A percentile compares a stretch with the other conserved stretches of the same genome.
phyloP scores from a whole-genome alignment of 2,888 invertebrate species.

The Priocnemis perturbator region DNA sequence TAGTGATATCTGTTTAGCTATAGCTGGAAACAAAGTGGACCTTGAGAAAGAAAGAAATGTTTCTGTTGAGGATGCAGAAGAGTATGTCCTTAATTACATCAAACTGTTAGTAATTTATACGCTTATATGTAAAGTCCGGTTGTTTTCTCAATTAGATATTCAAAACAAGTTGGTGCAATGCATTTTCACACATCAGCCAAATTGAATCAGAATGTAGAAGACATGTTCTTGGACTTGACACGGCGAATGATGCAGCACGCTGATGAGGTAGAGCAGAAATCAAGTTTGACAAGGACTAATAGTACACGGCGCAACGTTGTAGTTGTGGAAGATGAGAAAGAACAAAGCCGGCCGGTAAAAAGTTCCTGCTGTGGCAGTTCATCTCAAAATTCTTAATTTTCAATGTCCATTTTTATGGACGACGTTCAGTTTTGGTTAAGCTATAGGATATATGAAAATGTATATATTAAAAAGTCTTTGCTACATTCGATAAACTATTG shows the following conservation, averaged over 20 bases:
- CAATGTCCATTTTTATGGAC: constrained; percentile 4
- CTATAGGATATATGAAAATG: constrained; percentile 9
- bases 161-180: constrained; percentile 91
- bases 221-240: constrained; percentile 90
- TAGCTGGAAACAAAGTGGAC: constrained; percentile 98
- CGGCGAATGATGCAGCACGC: constrained; percentile 82
- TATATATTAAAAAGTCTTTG: constrained; percentile 5
- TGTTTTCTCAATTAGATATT: constrained; percentile 80
- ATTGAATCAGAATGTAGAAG: constrained; percentile 92
- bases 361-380: constrained; percentile 72
- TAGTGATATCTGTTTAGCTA: constrained; percentile 91
- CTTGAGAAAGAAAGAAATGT: constrained; percentile 94
- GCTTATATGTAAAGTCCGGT: not conserved
- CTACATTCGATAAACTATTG: constrained; percentile 3
- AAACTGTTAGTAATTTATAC: constrained; percentile 10
- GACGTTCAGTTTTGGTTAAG: not conserved
- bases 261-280: constrained; percentile 65
- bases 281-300: constrained; percentile 71
- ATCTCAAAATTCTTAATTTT: constrained; percentile 44
- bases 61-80: constrained; percentile 88
- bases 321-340: constrained; percentile 74
- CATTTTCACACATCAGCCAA: constrained; percentile 97
- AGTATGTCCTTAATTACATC: constrained; percentile 77
- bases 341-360: constrained; percentile 63
- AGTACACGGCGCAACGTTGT: constrained; percentile 75